Conservation (phyloP, 1,140 invertebrate genomes). For the Megalopta genalis region DNA sequence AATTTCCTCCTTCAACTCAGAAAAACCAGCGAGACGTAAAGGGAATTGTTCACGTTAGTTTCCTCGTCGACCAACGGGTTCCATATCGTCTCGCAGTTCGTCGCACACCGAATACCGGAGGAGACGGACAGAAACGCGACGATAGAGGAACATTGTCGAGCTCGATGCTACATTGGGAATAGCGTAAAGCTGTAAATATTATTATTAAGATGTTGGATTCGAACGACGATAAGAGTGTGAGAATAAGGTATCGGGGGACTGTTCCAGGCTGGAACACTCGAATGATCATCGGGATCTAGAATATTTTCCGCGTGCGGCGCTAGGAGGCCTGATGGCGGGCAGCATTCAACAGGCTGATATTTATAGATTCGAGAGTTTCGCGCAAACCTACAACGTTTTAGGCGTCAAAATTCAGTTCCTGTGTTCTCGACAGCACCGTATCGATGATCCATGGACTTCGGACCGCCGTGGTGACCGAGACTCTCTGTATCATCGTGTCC, state of each 20-base stretch:
- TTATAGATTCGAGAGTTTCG: slow-evolving; percentile 74
- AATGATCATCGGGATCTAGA: background rate
- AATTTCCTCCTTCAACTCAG: no score
- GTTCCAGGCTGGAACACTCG: slow-evolving; percentile 47
- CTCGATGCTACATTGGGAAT: no score
- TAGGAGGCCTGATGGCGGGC: slow-evolving; percentile 61
- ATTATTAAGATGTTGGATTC: no score
- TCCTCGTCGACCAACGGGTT: no score
- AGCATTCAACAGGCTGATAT: slow-evolving; percentile 73
- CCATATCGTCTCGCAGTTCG: no score
- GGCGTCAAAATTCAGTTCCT: slow-evolving; percentile 68
- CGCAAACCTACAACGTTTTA: slow-evolving; percentile 67
- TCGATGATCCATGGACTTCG: slow-evolving; percentile 21
- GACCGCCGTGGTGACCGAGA: slow-evolving; percentile 8
- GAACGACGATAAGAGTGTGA: no score
- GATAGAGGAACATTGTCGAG: no score
- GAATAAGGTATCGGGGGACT: background rate
- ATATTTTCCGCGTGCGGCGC: slow-evolving; percentile 57
- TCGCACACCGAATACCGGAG: no score
- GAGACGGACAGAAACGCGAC: no score
- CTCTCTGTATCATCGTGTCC: background rate
- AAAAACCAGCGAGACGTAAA: no score
- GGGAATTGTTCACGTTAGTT: no score
- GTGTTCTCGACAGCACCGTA: slow-evolving; percentile 44
- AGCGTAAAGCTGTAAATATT: no score